Evolutionary conservation across 2,888 invertebrate species (phyloP).

Genomic region (Synergus laeviventris): DNA sequence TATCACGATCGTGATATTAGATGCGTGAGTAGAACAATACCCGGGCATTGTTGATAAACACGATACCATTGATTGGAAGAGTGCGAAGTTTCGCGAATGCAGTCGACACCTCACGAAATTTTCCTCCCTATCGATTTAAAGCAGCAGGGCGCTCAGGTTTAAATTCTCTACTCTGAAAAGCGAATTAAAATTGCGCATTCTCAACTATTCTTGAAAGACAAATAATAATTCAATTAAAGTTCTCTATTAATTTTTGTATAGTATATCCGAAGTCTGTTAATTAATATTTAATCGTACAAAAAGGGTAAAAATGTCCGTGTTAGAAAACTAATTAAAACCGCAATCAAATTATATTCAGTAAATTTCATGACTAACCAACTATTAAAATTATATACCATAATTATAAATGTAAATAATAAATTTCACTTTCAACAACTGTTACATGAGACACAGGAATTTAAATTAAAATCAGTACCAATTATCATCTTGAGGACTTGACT

Average conservation of each 20-base stretch:
- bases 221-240: neutral
- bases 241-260: too few relatives aligned
- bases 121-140: constrained; percentile 46
- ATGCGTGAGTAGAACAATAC: constrained; percentile 44
- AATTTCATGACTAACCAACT: too few relatives aligned
- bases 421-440: neutral
- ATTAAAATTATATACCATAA: neutral
- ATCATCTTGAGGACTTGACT: constrained; percentile 15
- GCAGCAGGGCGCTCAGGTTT: constrained; percentile 46
- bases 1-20: constrained; percentile 43
- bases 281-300: too few relatives aligned
- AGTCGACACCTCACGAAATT: constrained; percentile 51
- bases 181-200: neutral
- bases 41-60: constrained; percentile 53
- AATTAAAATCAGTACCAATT: constrained; percentile 14
- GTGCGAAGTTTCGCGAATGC: constrained; percentile 52
- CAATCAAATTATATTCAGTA: too few relatives aligned
- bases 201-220: neutral
- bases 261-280: too few relatives aligned
- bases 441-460: neutral
- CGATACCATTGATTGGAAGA: constrained; percentile 51
- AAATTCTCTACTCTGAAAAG: constrained; percentile 30
- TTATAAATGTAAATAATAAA: neutral
- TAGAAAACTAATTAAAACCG: too few relatives aligned
- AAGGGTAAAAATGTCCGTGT: too few relatives aligned